Base-by-base conservation (phyloP, 2,888 invertebrate species). In the Alsophila aescularia region DNA sequence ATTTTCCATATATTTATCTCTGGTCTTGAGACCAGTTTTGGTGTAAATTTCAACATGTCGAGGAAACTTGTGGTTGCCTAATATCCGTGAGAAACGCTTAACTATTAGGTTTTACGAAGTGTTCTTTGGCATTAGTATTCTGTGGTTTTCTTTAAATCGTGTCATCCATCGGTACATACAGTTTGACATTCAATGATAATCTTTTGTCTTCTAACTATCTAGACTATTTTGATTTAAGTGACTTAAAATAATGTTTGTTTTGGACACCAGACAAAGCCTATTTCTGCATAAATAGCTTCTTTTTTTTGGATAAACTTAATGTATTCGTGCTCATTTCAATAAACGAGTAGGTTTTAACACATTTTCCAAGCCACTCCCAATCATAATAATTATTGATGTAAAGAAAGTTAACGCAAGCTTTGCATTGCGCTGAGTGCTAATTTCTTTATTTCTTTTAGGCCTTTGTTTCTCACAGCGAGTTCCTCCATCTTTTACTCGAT, bases 381-480 rank as follows among this genome's bases (percentile, higher is more conserved):
- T 29, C 1, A n/a, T 29, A 2, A 5, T 29, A 8, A 29, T 29
- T 39, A 24, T 39, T 39, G 39, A 45, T 63, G 59, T 52, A 39
- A 42, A 16, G 62, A 68, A 69, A 70, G 58, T 62, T 62, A 58
- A 54, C 54, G 21, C 44, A 16, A 41, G 31, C 39, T 24, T 18
- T 40, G 43, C 52, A 9, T 47, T 56, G 14, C 45, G 45, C 29
- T 34, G 32, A 37, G 36, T 18, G 54, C 37, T 60, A 52, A 54
- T 60, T 60, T 52, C 12, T 34, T 39, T 53, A 27, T 62, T 49
- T 49, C 45, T 40, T 54, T 18, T 35, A 56, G 48, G 42, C 51
- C 35, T 53, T 50, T 58, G 48, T 56, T 60, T 60, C 52, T 52
- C 52, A 56, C 48, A 48, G 24, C 18, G 39, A 51, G 21, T 13